Evolutionary conservation across 2,797 vertebrate genomes (phyloP), one percentile per base, ranked within the genome.

Genomic region (Sylvia borin): DNA sequence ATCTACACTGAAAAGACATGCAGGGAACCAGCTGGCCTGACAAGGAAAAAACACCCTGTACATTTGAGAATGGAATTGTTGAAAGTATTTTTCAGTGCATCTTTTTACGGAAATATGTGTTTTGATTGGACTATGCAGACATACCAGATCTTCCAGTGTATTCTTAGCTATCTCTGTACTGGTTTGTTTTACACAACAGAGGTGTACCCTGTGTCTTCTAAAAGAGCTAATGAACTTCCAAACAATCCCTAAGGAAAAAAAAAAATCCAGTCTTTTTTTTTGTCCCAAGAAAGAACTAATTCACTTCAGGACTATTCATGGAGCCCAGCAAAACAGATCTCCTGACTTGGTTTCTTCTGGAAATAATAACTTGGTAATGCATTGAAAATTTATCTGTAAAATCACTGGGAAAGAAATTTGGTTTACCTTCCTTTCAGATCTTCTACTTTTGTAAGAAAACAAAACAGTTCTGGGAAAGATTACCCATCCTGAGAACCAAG

Each of bases 231-330:
- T 5, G 6, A 74, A 14, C 20, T 89, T 68, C 34, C 43, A 83
- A 38, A 71, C 19, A 65, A 75, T 13, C 4, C 32, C 27, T 19
- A 55, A 47, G 19, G 58, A 53, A 8, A 38, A 77, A 7, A 42
- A 87, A 38, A 65, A 25, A 25, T 5, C 11, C 45, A 36, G 3
- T 2, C 10, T 50, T 31, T 13, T 13, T 25, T 7, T 0, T 1
- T 0, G 8, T 22, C 10, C 7, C 40, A 62, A 42, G 12, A 40
- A 72, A 87, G 25, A 71, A 71, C 5, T n/a, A 36, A 47, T 43
- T 71, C 11, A 65, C 26, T 85, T 90, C 27, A 77, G 45, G 19
- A 92, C 80, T 47, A 83, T 15, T 64, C 14, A 75, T 1, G 11
- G 2, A 40, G 11, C 24, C 29, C 21, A 80, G 50, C 26, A 89